Conservation (phyloP, 2,888 invertebrate species). For the Sympetrum striolatum region DNA sequence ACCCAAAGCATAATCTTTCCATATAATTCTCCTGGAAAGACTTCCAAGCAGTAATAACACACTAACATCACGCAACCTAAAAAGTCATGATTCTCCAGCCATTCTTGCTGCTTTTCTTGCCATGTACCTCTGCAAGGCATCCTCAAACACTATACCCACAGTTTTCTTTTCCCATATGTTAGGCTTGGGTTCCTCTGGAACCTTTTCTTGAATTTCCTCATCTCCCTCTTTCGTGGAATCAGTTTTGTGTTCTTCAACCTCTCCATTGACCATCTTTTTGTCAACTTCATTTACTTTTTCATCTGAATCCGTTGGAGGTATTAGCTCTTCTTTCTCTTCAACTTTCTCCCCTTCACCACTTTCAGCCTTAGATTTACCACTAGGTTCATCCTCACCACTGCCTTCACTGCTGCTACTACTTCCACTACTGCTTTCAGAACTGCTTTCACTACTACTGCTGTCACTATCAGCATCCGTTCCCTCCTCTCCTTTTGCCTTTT, state of each 20-base stretch:
- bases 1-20: background rate
- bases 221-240: background rate
- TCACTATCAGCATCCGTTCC: constrained; percentile 63
- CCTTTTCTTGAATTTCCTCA: constrained; percentile 44
- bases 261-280: constrained; percentile 16
- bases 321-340: constrained; percentile 34
- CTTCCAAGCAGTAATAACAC: background rate
- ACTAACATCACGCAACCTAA: background rate
- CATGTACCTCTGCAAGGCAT: constrained; percentile 65
- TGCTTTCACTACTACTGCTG: constrained; percentile 59
- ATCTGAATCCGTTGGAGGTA: constrained; percentile 46
- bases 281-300: constrained; percentile 47
- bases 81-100: background rate
- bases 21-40: background rate
- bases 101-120: constrained; percentile 50
- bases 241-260: constrained; percentile 12
- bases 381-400: constrained; percentile 67
- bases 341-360: constrained; percentile 49
- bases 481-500: constrained; percentile 59
- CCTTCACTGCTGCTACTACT: constrained; percentile 75
- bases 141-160: constrained; percentile 77
- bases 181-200: constrained; percentile 63
- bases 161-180: constrained; percentile 87
- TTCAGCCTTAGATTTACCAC: constrained; percentile 55
- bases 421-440: constrained; percentile 66